Base-by-base conservation (phyloP, 2,113 vertebrate species). In the Pseudorasbora parva region DNA sequence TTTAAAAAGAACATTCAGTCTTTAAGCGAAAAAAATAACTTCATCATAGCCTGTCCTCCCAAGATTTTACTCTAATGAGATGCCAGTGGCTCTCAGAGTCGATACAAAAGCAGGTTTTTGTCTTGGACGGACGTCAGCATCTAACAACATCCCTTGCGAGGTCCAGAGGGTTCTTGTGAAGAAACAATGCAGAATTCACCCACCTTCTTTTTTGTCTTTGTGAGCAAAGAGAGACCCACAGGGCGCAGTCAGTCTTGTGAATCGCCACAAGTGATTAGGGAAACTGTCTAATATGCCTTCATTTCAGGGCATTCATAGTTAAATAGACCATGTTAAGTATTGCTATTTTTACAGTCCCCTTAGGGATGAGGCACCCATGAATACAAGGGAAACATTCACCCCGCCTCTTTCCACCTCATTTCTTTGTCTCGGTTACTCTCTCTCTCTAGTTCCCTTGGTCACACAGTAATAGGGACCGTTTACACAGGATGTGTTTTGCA, bases 291-390 rank as follows among this genome's bases (percentile, higher is more conserved):
- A 82, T 84, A 47, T 86, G 72, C 78, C 49, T 30, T 56, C 81
- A 84, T 85, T 73, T 88, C 30, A 30, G 62, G 78, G 72, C 80
- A 75, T 82, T 78, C 78, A 47, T 86, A 76, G 87, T 88, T 86
- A 82, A 88, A 86, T 84, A 86, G 87, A 88, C 87, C 85, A 79
- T 82, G 80, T 66, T 59, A 78, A 82, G 68, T 75, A 59, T 59
- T 82, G 78, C 87, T 88, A 79, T 88, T 88, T 88, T 76, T 47
- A 80, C 84, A 33, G 8, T 82, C 51, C 73, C 79, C 72, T 78
- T 69, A 25, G 84, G 69, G 73, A 83, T 43, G 45, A 85, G 60
- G 73, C 72, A 80, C 83, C 77, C 81, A 69, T 83, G 51, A 80
- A 86, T 54, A 56, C 69, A 78, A 77, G 9, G 47, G 78, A 84